Conservation (phyloP, 1,140 invertebrate species). For the Drosophila ironensis region DNA sequence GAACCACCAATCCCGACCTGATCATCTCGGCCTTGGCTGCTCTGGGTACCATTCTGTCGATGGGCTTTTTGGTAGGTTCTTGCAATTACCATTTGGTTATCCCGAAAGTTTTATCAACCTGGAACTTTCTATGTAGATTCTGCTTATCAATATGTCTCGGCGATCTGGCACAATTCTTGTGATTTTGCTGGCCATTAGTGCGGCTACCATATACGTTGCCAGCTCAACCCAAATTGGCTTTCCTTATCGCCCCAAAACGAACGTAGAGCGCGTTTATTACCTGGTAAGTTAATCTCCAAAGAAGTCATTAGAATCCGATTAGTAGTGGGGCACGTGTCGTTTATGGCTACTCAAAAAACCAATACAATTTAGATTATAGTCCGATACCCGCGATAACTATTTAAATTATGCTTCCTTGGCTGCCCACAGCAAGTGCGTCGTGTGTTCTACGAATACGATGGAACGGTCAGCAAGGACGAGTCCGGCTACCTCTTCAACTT, state of each 20-base stretch:
- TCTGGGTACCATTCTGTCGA: constrained; percentile 70
- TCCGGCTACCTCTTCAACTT: constrained; percentile 88
- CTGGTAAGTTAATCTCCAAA: constrained; percentile 83
- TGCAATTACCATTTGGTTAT: no score
- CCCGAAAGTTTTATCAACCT: no score
- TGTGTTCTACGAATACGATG: constrained; percentile 84
- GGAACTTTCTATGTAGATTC: no score
- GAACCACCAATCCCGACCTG: constrained; percentile 85
- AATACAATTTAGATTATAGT: no score
- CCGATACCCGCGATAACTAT: no score
- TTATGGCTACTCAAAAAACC: no score
- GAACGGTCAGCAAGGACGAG: constrained; percentile 83
- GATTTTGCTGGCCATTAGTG: constrained; percentile 82
- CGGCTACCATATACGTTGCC: constrained; percentile 83
- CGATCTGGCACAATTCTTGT: constrained; percentile 47
- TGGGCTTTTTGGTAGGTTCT: constrained; percentile 73
- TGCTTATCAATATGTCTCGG: constrained; percentile 57
- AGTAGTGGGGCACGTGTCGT: no score
- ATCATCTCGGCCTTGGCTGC: constrained; percentile 82
- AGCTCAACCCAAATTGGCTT: constrained; percentile 88
- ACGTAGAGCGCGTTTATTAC: constrained; percentile 86
- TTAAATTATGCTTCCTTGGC: no score
- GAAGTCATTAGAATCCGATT: background rate
- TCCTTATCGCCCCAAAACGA: constrained; percentile 87
- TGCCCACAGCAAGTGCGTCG: constrained; percentile 84